phyloP scores from a whole-genome alignment of 1,140 invertebrate genomes.

The Drosophila albomicans region DNA sequence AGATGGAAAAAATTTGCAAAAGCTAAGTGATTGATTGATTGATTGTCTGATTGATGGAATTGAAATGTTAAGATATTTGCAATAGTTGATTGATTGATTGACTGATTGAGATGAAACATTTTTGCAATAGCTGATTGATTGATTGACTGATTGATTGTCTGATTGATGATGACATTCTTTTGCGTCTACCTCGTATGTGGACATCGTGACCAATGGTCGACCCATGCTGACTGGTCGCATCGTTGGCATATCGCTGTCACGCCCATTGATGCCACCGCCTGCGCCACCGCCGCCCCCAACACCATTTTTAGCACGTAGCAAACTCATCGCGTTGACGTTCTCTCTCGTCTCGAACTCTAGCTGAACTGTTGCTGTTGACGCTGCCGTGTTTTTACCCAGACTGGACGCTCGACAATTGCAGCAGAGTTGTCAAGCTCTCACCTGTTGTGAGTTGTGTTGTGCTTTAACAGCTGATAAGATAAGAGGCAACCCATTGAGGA shows the following conservation, averaged over 20 bases:
- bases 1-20: neutral
- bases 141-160: conserved; percentile 2
- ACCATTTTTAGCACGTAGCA: conserved; percentile 60
- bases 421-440: conserved; percentile 13
- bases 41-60: neutral
- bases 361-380: conserved; percentile 22
- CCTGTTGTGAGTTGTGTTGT: conserved; percentile 2
- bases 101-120: conserved; percentile 1
- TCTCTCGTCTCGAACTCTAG: neutral
- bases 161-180: neutral
- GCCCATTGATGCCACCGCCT: conserved; percentile 21
- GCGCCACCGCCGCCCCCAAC: conserved; percentile 18
- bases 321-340: conserved; percentile 54
- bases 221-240: conserved; percentile 72
- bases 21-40: neutral
- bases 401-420: conserved; percentile 26
- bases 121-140: neutral
- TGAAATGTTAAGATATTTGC: too few species aligned
- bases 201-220: conserved; percentile 65
- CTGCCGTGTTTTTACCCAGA: conserved; percentile 22
- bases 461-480: conserved; percentile 36
- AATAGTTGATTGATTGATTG: neutral
- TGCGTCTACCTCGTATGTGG: conserved; percentile 65
- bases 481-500: conserved; percentile 28
- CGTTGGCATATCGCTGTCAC: conserved; percentile 59